A percentile compares a stretch with the other conserved stretches of the same genome.
phyloP scores from a whole-genome alignment of 1,140 invertebrate genomes.

The Brachionus asplanchnoidis region DNA sequence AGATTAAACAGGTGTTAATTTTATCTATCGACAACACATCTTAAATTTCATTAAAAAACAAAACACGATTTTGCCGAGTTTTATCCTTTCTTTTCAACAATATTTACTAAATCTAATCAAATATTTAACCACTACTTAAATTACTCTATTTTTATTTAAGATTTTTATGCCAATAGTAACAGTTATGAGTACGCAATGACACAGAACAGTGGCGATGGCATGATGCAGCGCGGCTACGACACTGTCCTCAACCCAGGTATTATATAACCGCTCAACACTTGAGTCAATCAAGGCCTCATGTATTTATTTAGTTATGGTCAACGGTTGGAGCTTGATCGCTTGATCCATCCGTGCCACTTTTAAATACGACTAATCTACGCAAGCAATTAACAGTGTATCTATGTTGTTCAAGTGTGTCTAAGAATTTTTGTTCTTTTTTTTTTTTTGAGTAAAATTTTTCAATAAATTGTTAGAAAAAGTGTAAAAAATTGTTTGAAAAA shows the following conservation, averaged over 20 bases:
- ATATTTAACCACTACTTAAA: slow-evolving; percentile 9
- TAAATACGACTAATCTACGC: slow-evolving; percentile 30
- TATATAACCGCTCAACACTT: neutral
- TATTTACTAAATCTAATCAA: slow-evolving; percentile 22
- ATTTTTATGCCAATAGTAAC: slow-evolving; percentile 25
- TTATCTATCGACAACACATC: slow-evolving; percentile 21
- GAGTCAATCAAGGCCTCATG: neutral
- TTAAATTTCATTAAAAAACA: slow-evolving; percentile 27
- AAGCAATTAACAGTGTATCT: slow-evolving; percentile 9
- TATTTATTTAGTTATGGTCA: neutral
- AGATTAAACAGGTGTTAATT: slow-evolving; percentile 29
- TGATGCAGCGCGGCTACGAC: neutral
- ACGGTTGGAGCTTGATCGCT: neutral
- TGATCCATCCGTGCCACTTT: neutral
- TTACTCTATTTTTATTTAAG: slow-evolving; percentile 13
- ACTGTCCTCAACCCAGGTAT: neutral
- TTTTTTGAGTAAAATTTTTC: too few species aligned
- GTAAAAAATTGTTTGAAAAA: too few species aligned
- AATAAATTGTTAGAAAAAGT: too few species aligned
- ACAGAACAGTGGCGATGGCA: neutral
- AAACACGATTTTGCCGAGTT: slow-evolving; percentile 6
- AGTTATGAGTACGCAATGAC: neutral
- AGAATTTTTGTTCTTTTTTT: neutral
- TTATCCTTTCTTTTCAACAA: neutral
- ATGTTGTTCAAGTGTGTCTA: neutral